Percentiles rank a stretch among this genome's conserved stretches.
Evolutionary conservation across 2,113 vertebrate species (phyloP).

Genomic region (Salvator merianae): DNA sequence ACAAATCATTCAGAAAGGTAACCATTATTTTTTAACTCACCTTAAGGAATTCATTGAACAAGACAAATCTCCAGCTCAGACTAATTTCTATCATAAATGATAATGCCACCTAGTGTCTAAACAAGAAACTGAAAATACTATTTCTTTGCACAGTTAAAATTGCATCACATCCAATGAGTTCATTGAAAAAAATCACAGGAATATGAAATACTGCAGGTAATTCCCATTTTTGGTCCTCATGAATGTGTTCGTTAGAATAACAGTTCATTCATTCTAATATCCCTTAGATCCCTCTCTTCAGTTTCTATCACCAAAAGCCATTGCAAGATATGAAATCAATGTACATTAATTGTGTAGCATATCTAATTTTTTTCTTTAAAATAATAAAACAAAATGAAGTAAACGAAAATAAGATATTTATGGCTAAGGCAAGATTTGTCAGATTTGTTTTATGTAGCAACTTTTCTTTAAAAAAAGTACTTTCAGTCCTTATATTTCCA

Average conservation of each 20-base stretch:
- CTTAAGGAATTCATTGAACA: neutral
- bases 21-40: neutral
- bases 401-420: neutral
- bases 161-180: neutral
- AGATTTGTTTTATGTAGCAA: neutral
- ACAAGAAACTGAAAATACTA: neutral
- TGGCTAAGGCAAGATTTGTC: neutral
- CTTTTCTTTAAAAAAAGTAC: neutral
- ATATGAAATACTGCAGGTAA: neutral
- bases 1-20: neutral
- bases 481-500: neutral
- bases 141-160: neutral
- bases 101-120: slow-evolving; percentile 1
- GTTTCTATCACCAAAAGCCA: neutral
- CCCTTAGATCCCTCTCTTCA: neutral
- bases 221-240: neutral
- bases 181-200: neutral
- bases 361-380: no score
- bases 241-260: neutral
- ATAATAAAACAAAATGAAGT: neutral
- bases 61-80: neutral
- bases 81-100: neutral
- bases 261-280: neutral
- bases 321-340: neutral
- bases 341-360: neutral